phyloP scores from a whole-genome alignment of 2,888 invertebrate genomes.

The Cerastis leucographa region DNA sequence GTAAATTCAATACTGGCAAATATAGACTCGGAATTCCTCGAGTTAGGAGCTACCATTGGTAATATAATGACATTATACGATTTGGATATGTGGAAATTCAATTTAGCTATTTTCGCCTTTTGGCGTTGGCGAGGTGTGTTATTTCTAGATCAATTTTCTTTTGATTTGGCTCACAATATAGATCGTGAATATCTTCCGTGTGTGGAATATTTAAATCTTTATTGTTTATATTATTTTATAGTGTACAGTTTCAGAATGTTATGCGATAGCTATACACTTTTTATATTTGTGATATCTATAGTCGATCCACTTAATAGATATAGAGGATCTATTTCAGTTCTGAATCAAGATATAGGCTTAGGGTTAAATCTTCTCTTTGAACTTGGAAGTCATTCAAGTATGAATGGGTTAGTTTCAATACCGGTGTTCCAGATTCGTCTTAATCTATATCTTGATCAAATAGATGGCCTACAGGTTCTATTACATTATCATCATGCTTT shows the following conservation, averaged over 20 bases:
- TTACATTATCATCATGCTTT: not conserved
- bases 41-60: slow-evolving; percentile 67
- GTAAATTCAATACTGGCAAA: slow-evolving; percentile 78
- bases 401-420: slow-evolving; percentile 15
- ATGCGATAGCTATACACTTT: not conserved
- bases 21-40: slow-evolving; percentile 76
- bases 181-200: slow-evolving; percentile 17
- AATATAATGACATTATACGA: slow-evolving; percentile 73
- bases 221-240: slow-evolving; percentile 29
- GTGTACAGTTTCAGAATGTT: slow-evolving; percentile 3
- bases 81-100: slow-evolving; percentile 57
- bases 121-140: slow-evolving; percentile 34
- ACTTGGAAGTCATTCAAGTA: slow-evolving; percentile 15
- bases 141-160: slow-evolving; percentile 40
- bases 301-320: not conserved
- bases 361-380: not conserved
- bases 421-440: not conserved
- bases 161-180: slow-evolving; percentile 33
- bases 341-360: slow-evolving; percentile 2
- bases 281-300: not conserved
- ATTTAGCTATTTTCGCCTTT: slow-evolving; percentile 59
- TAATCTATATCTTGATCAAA: not conserved
- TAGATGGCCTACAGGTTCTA: not conserved
- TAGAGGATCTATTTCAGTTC: slow-evolving; percentile 1
- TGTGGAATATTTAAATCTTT: slow-evolving; percentile 5